phyloP scores from a whole-genome alignment of 2,113 vertebrate genomes.

The Oncorhynchus tshawytscha region DNA sequence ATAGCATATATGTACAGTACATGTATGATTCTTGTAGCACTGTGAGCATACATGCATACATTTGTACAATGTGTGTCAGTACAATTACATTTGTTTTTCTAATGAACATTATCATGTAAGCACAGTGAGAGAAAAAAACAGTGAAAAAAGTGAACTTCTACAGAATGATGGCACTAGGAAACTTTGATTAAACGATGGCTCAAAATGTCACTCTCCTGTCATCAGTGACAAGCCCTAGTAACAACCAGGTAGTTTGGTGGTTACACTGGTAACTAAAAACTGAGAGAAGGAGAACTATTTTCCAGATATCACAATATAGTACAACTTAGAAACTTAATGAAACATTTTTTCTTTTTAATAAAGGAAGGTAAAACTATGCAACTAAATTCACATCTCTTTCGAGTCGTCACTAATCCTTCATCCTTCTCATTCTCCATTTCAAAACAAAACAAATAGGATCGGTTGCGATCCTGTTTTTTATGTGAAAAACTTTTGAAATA shows the following conservation, averaged over 20 bases:
- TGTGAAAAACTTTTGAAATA: neutral
- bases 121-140: slow-evolving; percentile 4
- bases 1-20: slow-evolving; percentile 2
- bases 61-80: slow-evolving; percentile 6
- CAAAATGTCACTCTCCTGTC: neutral
- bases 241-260: neutral
- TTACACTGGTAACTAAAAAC: neutral
- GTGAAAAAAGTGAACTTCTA: neutral
- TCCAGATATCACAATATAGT: neutral
- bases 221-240: neutral
- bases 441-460: neutral
- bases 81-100: slow-evolving; percentile 3
- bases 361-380: neutral
- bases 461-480: neutral
- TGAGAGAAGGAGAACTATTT: neutral
- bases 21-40: slow-evolving; percentile 4
- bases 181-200: neutral
- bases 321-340: neutral
- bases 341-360: neutral
- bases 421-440: neutral
- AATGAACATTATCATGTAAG: slow-evolving; percentile 4
- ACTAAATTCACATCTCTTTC: neutral
- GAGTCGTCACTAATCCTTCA: neutral
- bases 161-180: neutral
- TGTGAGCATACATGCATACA: slow-evolving; percentile 5